phyloP scores from a whole-genome alignment of 2,888 invertebrate genomes.

The Megaustenia siamemsis region DNA sequence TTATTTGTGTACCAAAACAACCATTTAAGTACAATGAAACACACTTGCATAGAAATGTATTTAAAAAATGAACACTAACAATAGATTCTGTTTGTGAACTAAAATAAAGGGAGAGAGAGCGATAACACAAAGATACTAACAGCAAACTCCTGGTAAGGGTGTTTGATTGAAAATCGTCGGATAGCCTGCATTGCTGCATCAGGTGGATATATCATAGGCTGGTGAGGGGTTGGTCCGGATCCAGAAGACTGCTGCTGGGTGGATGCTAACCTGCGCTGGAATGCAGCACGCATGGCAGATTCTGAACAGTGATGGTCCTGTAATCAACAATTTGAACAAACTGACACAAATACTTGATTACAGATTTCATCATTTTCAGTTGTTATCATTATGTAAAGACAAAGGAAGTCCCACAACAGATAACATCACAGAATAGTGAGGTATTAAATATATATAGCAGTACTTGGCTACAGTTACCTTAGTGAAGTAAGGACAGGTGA shows the following conservation, averaged over 20 bases:
- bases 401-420: not conserved
- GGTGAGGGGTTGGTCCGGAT: constrained; percentile 61
- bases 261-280: constrained; percentile 84
- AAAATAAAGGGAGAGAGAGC: too few relatives aligned
- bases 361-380: not conserved
- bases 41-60: too few relatives aligned
- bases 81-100: too few relatives aligned
- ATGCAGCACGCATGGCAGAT: constrained; percentile 85
- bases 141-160: constrained; percentile 77
- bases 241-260: constrained; percentile 78
- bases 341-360: too few relatives aligned
- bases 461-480: not conserved
- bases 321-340: constrained; percentile 44
- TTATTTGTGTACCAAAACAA: too few relatives aligned
- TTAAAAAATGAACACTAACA: too few relatives aligned
- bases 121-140: constrained; percentile 65
- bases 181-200: constrained; percentile 98
- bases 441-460: not conserved
- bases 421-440: too few relatives aligned
- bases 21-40: too few relatives aligned
- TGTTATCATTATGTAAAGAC: not conserved
- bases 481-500: too few relatives aligned
- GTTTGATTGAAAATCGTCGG: constrained; percentile 90
- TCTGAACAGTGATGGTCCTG: constrained; percentile 93
- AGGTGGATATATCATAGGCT: constrained; percentile 90